Evolutionary conservation across 2,113 vertebrate species (phyloP).

Genomic region (Nymphicus hollandicus): DNA sequence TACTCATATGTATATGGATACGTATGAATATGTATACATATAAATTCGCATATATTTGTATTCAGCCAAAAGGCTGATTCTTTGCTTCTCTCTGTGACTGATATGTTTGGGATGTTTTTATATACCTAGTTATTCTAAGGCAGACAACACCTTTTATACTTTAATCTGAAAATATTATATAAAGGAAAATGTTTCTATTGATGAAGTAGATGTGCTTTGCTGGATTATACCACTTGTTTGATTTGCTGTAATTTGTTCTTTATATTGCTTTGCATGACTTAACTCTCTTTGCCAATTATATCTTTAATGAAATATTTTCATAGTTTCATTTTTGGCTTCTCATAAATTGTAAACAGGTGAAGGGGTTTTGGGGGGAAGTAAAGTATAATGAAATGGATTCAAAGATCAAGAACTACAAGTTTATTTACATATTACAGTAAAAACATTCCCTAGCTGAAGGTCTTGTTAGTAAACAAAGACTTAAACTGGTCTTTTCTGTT

Average conservation of each 20-base stretch:
- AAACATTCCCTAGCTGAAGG: background rate
- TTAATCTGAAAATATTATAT: background rate
- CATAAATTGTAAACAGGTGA: background rate
- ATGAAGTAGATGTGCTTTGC: constrained; percentile 30
- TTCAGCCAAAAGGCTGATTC: background rate
- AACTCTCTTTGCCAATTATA: background rate
- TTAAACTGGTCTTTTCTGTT: background rate
- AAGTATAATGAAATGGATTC: background rate
- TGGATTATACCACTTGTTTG: constrained; percentile 26
- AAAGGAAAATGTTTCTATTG: background rate
- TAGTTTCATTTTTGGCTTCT: background rate
- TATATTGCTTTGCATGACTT: constrained; percentile 14
- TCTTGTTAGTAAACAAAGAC: background rate
- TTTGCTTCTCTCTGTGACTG: background rate
- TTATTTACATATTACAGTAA: background rate
- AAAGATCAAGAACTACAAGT: background rate
- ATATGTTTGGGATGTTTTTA: background rate
- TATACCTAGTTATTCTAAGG: background rate
- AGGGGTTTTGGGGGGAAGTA: background rate
- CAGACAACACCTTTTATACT: background rate
- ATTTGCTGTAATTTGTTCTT: constrained; percentile 41
- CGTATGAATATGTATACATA: background rate
- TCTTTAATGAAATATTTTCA: background rate
- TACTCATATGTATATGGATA: background rate
- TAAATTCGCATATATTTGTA: background rate